Evolutionary conservation across 2,113 vertebrate genomes (phyloP).

Genomic region (Microcebus griseorufus): DNA sequence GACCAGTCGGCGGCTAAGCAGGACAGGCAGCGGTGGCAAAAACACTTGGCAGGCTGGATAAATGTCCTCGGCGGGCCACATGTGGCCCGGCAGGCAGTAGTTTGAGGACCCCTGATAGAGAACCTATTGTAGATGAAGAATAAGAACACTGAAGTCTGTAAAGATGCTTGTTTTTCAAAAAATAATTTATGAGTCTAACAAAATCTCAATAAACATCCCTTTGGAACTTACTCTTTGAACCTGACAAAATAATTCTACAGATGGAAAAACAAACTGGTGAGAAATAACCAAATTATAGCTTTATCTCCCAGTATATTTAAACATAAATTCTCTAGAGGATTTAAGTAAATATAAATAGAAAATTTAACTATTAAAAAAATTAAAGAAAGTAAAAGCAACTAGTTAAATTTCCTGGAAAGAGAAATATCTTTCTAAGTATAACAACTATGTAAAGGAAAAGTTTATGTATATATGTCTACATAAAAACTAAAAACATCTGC

Average conservation of each 20-base stretch:
- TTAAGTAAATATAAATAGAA: slow-evolving; percentile 15
- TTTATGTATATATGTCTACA: background rate
- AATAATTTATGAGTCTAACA: background rate
- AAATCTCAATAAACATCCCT: background rate
- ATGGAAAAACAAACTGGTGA: slow-evolving; percentile 7
- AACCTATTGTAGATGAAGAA: background rate
- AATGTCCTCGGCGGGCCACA: too few species aligned
- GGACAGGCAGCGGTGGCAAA: too few species aligned
- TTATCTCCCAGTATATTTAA: background rate
- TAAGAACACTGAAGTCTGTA: background rate
- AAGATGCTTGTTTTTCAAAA: background rate
- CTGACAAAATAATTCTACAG: background rate
- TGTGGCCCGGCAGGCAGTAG: too few species aligned
- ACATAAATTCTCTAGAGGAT: background rate
- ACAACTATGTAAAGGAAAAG: background rate
- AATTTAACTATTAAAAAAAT: background rate
- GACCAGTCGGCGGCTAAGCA: too few species aligned
- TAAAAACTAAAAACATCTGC: background rate
- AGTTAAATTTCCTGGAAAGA: background rate
- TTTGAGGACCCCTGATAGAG: too few species aligned
- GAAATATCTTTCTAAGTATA: background rate
- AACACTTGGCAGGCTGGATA: too few species aligned
- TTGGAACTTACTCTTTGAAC: background rate
- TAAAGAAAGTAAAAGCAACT: background rate
- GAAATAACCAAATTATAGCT: background rate